Evolutionary conservation across 2,888 invertebrate genomes (phyloP).

Genomic region (Eupeodes latifasciatus): DNA sequence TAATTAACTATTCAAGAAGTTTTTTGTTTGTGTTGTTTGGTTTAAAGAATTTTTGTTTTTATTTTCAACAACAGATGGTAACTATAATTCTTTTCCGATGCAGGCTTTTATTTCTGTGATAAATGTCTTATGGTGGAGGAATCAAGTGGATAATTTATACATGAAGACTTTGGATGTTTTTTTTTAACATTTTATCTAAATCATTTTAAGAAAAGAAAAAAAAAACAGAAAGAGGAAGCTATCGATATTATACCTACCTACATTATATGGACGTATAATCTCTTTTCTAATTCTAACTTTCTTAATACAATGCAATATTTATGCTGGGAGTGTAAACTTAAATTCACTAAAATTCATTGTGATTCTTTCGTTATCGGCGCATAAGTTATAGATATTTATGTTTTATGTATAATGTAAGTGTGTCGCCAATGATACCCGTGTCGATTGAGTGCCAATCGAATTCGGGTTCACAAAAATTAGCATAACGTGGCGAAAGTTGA

Average conservation of each 20-base stretch:
- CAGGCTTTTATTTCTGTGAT: not conserved
- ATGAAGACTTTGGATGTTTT: slow-evolving; percentile 43
- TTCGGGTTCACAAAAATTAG: slow-evolving; percentile 66
- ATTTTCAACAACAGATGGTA: not conserved
- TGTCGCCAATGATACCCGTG: not conserved
- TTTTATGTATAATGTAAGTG: slow-evolving; percentile 1
- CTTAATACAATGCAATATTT: slow-evolving; percentile 69
- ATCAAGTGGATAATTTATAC: slow-evolving; percentile 65
- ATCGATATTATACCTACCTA: not conserved
- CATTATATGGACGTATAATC: not conserved
- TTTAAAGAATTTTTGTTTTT: too few relatives aligned
- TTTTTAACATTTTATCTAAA: slow-evolving; percentile 50
- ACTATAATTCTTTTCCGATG: not conserved
- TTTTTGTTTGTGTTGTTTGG: too few relatives aligned
- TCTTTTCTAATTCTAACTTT: slow-evolving; percentile 41
- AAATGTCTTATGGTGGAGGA: slow-evolving; percentile 35
- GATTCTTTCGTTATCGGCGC: slow-evolving; percentile 38
- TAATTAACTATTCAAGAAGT: too few relatives aligned
- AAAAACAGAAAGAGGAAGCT: not conserved
- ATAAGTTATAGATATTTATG: not conserved
- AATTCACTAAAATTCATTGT: slow-evolving; percentile 24
- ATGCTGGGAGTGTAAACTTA: slow-evolving; percentile 52
- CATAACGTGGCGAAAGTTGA: slow-evolving; percentile 72
- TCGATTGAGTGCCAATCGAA: slow-evolving; percentile 16
- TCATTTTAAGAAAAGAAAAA: slow-evolving; percentile 1